Percentiles rank a stretch among this genome's conserved stretches.
Evolutionary conservation across 2,797 vertebrate genomes (phyloP).

Genomic region (Cuniculus paca): DNA sequence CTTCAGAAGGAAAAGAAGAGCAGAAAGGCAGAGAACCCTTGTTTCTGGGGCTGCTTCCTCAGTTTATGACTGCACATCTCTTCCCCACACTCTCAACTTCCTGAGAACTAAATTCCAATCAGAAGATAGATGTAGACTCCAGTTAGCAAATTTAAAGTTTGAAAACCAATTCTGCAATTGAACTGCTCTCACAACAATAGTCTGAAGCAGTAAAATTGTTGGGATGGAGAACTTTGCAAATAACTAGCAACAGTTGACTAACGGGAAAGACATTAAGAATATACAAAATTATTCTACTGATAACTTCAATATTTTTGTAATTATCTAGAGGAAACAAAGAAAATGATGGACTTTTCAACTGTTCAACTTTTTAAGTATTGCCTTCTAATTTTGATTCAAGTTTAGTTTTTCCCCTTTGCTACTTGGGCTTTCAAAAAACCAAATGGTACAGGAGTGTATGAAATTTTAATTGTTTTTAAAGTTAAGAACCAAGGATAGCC

Average conservation of each 20-base stretch:
- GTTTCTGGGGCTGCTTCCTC: not conserved
- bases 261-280: not conserved
- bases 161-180: not conserved
- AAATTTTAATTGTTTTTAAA: constrained; percentile 45
- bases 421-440: not conserved
- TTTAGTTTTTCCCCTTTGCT: not conserved
- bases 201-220: not conserved
- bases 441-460: not conserved
- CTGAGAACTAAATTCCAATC: constrained; percentile 29
- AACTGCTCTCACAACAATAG: constrained; percentile 7
- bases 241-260: constrained; percentile 28
- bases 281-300: constrained; percentile 30
- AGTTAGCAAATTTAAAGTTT: not conserved
- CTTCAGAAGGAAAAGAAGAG: not conserved
- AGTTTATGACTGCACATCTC: not conserved
- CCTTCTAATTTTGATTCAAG: constrained; percentile 41
- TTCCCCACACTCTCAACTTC: not conserved
- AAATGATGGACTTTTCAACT: constrained; percentile 25
- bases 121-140: not conserved
- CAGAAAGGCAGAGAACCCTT: not conserved
- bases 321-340: constrained; percentile 68
- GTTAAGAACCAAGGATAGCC: constrained; percentile 17
- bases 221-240: constrained; percentile 36
- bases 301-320: constrained; percentile 52
- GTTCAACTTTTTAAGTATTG: constrained; percentile 53